phyloP scores from a whole-genome alignment of 2,113 vertebrate genomes.

The Toxotes chatareus region DNA sequence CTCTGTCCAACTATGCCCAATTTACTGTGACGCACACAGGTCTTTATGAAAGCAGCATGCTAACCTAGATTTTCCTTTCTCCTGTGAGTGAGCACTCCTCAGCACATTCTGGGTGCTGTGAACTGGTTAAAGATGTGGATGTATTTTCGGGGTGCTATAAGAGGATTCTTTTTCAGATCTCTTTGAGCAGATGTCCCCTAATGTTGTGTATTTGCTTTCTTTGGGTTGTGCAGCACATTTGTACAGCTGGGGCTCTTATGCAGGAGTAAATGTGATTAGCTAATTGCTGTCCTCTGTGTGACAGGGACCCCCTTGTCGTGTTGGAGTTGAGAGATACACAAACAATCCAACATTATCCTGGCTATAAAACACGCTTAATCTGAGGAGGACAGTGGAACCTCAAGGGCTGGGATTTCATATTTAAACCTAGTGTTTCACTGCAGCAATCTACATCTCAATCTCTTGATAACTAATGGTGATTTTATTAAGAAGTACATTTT shows the following conservation, averaged over 20 bases:
- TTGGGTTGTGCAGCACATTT: conserved; percentile 71
- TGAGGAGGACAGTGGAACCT: conserved; percentile 15
- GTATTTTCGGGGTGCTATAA: background rate
- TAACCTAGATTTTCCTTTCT: conserved; percentile 51
- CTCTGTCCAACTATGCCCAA: conserved; percentile 20
- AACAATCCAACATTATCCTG: conserved; percentile 57
- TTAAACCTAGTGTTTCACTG: background rate
- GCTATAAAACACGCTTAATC: conserved; percentile 24
- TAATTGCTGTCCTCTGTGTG: conserved; percentile 66
- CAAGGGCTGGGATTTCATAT: background rate
- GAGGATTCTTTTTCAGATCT: conserved; percentile 38
- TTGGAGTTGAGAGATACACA: conserved; percentile 64
- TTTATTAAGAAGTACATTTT: background rate
- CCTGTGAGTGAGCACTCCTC: background rate
- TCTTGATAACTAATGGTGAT: background rate
- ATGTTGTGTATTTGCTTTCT: conserved; percentile 75
- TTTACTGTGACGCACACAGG: conserved; percentile 41
- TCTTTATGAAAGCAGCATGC: conserved; percentile 57
- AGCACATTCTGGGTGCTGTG: background rate
- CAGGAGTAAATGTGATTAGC: conserved; percentile 73
- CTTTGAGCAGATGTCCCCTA: conserved; percentile 63
- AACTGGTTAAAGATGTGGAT: conserved; percentile 33
- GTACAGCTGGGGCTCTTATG: conserved; percentile 74
- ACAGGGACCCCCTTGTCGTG: conserved; percentile 54
- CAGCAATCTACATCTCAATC: background rate